Conservation (phyloP, 2,888 invertebrate genomes). For the Brachycybe producta region DNA sequence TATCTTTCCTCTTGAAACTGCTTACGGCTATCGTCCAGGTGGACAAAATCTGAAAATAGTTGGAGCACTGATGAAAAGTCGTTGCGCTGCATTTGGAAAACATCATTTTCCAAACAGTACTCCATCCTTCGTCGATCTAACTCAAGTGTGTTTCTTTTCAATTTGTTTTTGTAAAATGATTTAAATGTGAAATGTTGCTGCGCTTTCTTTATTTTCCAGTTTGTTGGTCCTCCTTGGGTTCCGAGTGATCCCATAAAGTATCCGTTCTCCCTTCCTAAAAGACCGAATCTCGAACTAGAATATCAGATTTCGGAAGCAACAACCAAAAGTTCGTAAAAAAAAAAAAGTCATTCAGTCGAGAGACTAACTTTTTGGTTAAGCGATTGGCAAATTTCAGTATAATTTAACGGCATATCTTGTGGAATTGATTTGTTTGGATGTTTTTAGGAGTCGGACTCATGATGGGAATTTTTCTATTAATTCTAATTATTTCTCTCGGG, state of each 20-base stretch:
- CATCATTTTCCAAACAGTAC: slow-evolving; percentile 37
- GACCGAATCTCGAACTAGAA: slow-evolving; percentile 4
- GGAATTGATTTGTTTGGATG: neutral
- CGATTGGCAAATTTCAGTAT: neutral
- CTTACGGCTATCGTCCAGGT: slow-evolving; percentile 24
- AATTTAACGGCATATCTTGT: neutral
- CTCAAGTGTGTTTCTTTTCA: slow-evolving; percentile 16
- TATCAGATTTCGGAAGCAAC: slow-evolving; percentile 16
- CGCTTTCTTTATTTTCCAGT: slow-evolving; percentile 5
- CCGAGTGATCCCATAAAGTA: slow-evolving; percentile 5
- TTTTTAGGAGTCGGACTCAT: slow-evolving; percentile 60
- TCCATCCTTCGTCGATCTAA: slow-evolving; percentile 19
- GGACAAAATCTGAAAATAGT: slow-evolving; percentile 67
- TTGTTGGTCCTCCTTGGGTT: slow-evolving; percentile 11
- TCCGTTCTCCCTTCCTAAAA: slow-evolving; percentile 5
- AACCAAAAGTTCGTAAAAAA: slow-evolving; percentile 15
- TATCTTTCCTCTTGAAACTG: slow-evolving; percentile 66
- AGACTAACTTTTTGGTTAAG: too few relatives aligned
- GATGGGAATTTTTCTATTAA: slow-evolving; percentile 57
- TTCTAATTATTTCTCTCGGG: slow-evolving; percentile 50
- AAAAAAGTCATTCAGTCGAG: too few relatives aligned
- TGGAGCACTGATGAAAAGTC: slow-evolving; percentile 63
- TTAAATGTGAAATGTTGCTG: slow-evolving; percentile 3
- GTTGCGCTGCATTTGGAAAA: slow-evolving; percentile 50
- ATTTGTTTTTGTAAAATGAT: neutral